phyloP scores from a whole-genome alignment of 2,113 vertebrate genomes.

The Sclerurus mexicanus region DNA sequence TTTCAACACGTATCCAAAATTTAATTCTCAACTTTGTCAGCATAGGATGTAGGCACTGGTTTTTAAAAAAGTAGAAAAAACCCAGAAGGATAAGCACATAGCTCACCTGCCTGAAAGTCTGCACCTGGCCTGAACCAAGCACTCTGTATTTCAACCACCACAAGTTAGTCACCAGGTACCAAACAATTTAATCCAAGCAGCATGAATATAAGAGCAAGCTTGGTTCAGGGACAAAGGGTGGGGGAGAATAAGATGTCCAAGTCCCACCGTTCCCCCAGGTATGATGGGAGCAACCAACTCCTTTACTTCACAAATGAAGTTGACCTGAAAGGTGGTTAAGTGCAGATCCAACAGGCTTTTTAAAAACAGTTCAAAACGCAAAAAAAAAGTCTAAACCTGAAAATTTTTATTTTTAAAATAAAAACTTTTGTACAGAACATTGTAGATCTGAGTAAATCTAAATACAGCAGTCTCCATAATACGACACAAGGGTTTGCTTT shows the following conservation, averaged over 20 bases:
- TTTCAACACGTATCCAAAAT: background rate
- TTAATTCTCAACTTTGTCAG: background rate
- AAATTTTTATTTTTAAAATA: constrained; percentile 74
- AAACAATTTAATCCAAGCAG: background rate
- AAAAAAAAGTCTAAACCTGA: background rate
- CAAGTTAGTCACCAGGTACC: background rate
- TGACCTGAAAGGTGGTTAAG: background rate
- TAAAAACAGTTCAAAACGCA: background rate
- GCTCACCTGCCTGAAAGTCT: background rate
- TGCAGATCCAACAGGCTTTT: background rate
- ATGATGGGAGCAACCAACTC: background rate
- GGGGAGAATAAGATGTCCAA: background rate
- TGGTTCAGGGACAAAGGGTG: background rate
- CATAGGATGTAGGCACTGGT: background rate
- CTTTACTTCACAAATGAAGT: background rate
- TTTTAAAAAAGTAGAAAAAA: background rate
- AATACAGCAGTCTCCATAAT: constrained; percentile 33
- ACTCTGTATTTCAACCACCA: background rate
- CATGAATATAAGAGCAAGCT: background rate
- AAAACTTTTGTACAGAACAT: constrained; percentile 57
- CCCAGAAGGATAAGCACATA: background rate
- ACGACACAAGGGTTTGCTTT: background rate
- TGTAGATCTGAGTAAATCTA: constrained; percentile 20
- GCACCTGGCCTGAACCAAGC: background rate
- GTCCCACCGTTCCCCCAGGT: background rate